Conservation (phyloP, 2,888 invertebrate genomes). For the Smittia aterrima region DNA sequence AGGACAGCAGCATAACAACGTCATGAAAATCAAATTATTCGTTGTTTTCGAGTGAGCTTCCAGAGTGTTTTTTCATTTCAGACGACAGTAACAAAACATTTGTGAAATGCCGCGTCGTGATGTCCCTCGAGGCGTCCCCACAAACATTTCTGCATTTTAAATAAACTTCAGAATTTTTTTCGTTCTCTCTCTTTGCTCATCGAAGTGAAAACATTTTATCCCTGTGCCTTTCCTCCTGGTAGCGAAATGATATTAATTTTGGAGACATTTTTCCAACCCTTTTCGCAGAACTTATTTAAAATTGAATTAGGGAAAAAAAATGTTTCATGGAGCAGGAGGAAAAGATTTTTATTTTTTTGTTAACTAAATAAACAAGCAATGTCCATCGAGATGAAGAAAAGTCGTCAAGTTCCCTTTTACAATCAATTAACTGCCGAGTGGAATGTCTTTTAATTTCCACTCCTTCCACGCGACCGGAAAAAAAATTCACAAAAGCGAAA, state of each 20-base stretch:
- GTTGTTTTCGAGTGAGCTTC: background rate
- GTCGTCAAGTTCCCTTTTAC: constrained; percentile 31
- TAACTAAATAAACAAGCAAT: constrained; percentile 33
- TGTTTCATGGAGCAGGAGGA: background rate
- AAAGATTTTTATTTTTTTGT: background rate
- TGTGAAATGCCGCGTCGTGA: constrained; percentile 14
- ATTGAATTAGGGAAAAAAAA: constrained; percentile 38
- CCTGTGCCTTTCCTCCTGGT: background rate
- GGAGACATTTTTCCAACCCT: constrained; percentile 38
- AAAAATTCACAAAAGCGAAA: constrained; percentile 39
- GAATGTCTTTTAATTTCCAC: constrained; percentile 6
- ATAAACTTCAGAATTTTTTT: constrained; percentile 8
- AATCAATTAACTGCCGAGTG: constrained; percentile 35
- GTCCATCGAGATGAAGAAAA: constrained; percentile 26
- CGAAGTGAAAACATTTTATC: constrained; percentile 8
- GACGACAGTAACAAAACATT: constrained; percentile 15
- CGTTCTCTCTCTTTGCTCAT: background rate
- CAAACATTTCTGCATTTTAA: constrained; percentile 21
- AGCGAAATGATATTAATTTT: constrained; percentile 38
- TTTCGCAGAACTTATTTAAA: constrained; percentile 35
- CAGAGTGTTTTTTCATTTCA: background rate
- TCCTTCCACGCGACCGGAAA: background rate
- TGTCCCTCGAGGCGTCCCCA: constrained; percentile 22
- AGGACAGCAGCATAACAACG: background rate
- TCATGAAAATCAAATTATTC: constrained; percentile 30